phyloP scores from a whole-genome alignment of 2,888 invertebrate genomes.

The Thereva nobilitata region DNA sequence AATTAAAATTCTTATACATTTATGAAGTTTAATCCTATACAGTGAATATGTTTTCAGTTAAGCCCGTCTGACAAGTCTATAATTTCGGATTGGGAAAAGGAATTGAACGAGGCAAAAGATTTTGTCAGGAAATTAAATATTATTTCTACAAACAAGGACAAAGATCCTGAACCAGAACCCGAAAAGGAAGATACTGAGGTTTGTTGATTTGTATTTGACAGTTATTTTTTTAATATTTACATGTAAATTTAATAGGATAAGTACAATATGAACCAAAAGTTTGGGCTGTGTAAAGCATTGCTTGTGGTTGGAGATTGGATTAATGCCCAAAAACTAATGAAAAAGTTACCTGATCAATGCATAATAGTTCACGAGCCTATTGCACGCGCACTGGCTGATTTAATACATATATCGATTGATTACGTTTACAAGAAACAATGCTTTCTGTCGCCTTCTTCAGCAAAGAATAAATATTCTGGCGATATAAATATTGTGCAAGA shows the following conservation, averaged over 20 bases:
- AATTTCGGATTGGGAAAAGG: conserved; percentile 78
- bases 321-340: conserved; percentile 77
- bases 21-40: background rate
- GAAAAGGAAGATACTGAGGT: conserved; percentile 67
- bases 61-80: conserved; percentile 84
- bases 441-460: conserved; percentile 69
- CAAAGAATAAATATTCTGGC: conserved; percentile 61
- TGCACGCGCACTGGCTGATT: conserved; percentile 74
- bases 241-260: conserved; percentile 47
- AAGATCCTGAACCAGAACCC: conserved; percentile 71
- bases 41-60: conserved; percentile 61
- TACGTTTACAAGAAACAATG: conserved; percentile 82
- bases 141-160: conserved; percentile 79
- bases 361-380: conserved; percentile 78
- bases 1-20: conserved; percentile 51
- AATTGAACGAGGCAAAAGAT: conserved; percentile 80
- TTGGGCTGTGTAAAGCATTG: conserved; percentile 88
- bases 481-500: conserved; percentile 28
- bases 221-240: background rate
- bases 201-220: background rate
- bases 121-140: conserved; percentile 85
- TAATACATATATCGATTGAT: conserved; percentile 84
- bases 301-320: conserved; percentile 89
- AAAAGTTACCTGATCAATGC: conserved; percentile 80
- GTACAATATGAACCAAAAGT: conserved; percentile 79